Base-by-base conservation (phyloP, 1,140 invertebrate genomes). In the Psilanteris sp. region DNA sequence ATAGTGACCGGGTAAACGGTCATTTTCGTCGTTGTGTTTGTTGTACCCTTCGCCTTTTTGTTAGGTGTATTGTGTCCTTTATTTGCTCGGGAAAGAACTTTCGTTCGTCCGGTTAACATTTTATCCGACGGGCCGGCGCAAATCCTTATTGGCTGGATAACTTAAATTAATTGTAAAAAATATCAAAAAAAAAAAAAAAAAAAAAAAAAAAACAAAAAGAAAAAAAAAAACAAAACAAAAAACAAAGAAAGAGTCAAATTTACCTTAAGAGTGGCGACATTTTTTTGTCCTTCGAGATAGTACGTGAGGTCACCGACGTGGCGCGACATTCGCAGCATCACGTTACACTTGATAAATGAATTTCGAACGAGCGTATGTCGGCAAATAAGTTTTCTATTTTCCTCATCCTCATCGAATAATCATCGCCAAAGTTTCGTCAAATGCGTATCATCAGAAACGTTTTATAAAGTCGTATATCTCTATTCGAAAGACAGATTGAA, bases 401-500 rank as follows among this genome's bases (percentile, higher is more conserved):
- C 4, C 20, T 13, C 32, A 24, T 62, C 68, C 59, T 64, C 68
- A 64, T 64, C 68, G 57, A 64, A 73, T 64, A 73, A 73, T 73
- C 59, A 64, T 73, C 68, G 52, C 50, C 1, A 64, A 73, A 73
- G 68, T 64, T 73, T 20, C 22, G 41, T 37, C 48, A 26, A 26
- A 41, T 37, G 39, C 57, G 22, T 43, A 31, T 32, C 39, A 62
- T 72, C 57, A 8, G 46, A 71, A 71, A 37, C 48, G 67, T 20
- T 72, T 62, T 62, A 72, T 59, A 62, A 62, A 72, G 46, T 72
- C 55, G 57, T 62, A 72, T 32, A 62, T 72, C 57, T 72, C 50
- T 41, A 72, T 64, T 64, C 24, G 34, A 64, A 72, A 72, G 68
- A 72, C 57, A 72, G 57, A 72, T 72, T 41, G 57, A 64, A 72